Conservation (phyloP, 2,888 invertebrate genomes). For the Latrodectus hesperus region DNA sequence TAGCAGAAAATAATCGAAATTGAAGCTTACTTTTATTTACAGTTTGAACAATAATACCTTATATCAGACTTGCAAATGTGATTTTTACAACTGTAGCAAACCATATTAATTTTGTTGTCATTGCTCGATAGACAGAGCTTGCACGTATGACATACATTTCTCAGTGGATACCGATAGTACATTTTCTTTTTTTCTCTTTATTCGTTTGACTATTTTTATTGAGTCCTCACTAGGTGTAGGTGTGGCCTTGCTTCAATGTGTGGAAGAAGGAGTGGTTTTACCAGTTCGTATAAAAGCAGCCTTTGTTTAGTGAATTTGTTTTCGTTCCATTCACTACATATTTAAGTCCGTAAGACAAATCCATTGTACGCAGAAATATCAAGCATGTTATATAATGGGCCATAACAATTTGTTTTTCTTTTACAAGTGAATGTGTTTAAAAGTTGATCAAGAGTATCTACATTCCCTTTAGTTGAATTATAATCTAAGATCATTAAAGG, state of each 20-base stretch:
- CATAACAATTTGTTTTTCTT: background rate
- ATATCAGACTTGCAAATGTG: too few species aligned
- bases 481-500: too few species aligned
- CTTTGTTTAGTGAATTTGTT: background rate
- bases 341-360: background rate
- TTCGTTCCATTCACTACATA: too few species aligned
- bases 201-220: too few species aligned
- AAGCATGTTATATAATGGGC: constrained; percentile 8
- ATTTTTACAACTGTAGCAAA: background rate
- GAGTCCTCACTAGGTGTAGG: too few species aligned
- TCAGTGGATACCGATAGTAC: too few species aligned
- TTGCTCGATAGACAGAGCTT: background rate
- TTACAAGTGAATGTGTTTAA: constrained; percentile 11
- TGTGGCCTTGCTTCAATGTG: background rate
- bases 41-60: too few species aligned
- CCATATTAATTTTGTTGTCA: constrained; percentile 4
- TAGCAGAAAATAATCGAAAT: background rate
- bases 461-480: background rate
- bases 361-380: background rate
- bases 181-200: too few species aligned
- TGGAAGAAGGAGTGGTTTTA: background rate
- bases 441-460: constrained; percentile 33
- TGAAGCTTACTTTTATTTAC: too few species aligned
- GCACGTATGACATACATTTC: too few species aligned
- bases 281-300: background rate